phyloP scores from a whole-genome alignment of 2,888 invertebrate species.

The Coelinius sp. region DNA sequence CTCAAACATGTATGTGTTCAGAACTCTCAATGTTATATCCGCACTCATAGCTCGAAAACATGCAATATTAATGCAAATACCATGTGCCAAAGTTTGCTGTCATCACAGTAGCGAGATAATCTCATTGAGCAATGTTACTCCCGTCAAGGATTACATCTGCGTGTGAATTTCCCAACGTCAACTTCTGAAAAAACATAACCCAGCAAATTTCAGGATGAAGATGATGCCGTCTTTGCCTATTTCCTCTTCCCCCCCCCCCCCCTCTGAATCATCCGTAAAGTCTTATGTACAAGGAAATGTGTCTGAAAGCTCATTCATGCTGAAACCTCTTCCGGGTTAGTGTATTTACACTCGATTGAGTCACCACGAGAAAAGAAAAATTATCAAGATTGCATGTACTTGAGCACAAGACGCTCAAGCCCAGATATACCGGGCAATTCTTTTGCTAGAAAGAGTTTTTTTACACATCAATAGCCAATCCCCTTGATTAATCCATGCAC shows the following conservation, averaged over 20 bases:
- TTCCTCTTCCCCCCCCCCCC: constrained; percentile 9
- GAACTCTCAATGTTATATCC: constrained; percentile 1
- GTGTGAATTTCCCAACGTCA: neutral
- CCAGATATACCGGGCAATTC: too few relatives aligned
- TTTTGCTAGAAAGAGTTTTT: neutral
- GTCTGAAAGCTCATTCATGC: neutral
- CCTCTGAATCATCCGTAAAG: constrained; percentile 37
- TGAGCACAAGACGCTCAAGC: neutral
- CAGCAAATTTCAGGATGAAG: too few relatives aligned
- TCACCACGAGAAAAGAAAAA: constrained; percentile 20
- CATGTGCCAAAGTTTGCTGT: constrained; percentile 31
- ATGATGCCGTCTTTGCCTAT: too few relatives aligned
- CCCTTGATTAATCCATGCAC: constrained; percentile 53
- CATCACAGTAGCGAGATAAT: constrained; percentile 10
- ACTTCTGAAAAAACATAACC: too few relatives aligned
- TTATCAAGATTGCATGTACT: constrained; percentile 30
- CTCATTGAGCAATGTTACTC: neutral
- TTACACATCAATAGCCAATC: constrained; percentile 38
- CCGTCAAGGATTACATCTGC: neutral
- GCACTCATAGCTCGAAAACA: neutral
- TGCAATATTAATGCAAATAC: constrained; percentile 50
- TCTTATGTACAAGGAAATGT: constrained; percentile 7
- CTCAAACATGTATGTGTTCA: constrained; percentile 17
- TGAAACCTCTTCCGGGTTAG: neutral
- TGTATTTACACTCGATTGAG: constrained; percentile 21